Evolutionary conservation across 92 coral and sea anemone species (phyloP).

Genomic region (Bergia sp.): DNA sequence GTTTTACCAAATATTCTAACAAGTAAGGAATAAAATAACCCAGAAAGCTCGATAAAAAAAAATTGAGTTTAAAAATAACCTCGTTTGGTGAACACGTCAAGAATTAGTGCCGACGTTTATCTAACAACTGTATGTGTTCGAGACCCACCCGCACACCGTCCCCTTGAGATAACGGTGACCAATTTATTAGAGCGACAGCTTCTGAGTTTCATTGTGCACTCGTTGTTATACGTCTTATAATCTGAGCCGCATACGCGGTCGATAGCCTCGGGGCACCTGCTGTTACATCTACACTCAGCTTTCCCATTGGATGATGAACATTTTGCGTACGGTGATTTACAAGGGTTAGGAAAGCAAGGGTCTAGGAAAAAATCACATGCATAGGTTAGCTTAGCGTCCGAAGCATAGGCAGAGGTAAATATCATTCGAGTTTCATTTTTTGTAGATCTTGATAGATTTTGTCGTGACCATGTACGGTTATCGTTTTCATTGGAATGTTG

Average conservation of each 20-base stretch:
- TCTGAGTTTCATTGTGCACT: conserved; percentile 32
- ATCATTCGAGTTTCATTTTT: background rate
- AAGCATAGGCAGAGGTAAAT: background rate
- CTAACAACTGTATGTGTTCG: background rate
- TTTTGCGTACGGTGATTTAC: conserved; percentile 40
- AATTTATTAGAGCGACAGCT: conserved; percentile 31
- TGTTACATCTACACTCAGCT: conserved; percentile 20
- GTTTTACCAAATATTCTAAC: too few relatives aligned
- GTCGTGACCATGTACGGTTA: background rate
- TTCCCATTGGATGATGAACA: background rate
- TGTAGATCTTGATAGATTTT: background rate
- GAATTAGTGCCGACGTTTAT: background rate
- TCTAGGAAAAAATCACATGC: conserved; percentile 26
- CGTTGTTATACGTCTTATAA: conserved; percentile 43
- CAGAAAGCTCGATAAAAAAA: too few relatives aligned
- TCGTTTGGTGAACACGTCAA: background rate
- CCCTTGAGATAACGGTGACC: conserved; percentile 29
- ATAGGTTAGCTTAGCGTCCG: background rate
- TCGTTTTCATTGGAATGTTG: background rate
- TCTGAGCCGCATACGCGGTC: conserved; percentile 43
- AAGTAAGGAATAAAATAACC: too few relatives aligned
- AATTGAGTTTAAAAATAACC: too few relatives aligned
- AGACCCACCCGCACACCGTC: conserved; percentile 43
- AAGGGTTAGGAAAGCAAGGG: conserved; percentile 37
- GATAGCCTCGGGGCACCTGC: conserved; percentile 14